Conservation (phyloP, 1,140 invertebrate species). For the Doryteuthis pealeii region DNA sequence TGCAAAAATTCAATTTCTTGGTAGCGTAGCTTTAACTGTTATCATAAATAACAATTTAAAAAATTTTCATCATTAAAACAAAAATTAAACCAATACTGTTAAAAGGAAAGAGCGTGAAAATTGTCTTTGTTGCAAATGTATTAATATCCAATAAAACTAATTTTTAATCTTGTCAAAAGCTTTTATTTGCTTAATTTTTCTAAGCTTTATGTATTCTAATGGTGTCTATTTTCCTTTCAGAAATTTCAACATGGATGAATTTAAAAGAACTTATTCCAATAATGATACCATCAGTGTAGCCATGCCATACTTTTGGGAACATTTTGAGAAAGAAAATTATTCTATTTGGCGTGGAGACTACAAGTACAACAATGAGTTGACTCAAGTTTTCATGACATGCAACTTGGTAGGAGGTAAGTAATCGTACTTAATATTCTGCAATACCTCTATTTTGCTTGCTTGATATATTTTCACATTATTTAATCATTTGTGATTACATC, state of each 20-base stretch:
- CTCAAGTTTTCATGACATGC: constrained; percentile 93
- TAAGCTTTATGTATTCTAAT: background rate
- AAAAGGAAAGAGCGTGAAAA: too few species aligned
- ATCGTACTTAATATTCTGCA: constrained; percentile 27
- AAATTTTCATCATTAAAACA: too few species aligned
- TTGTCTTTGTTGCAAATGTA: too few species aligned
- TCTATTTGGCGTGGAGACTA: constrained; percentile 98
- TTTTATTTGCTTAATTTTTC: background rate
- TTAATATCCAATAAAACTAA: too few species aligned
- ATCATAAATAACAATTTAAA: too few species aligned
- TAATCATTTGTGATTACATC: too few species aligned
- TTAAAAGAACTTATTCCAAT: constrained; percentile 96
- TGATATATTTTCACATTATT: too few species aligned
- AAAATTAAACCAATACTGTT: too few species aligned
- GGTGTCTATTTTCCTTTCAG: constrained; percentile 58
- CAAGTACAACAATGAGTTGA: constrained; percentile 91
- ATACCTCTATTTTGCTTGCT: too few species aligned
- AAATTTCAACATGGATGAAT: constrained; percentile 94
- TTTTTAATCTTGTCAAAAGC: background rate
- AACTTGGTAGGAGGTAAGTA: constrained; percentile 87
- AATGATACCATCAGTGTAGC: constrained; percentile 86
- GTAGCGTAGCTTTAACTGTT: too few species aligned
- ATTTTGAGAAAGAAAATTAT: constrained; percentile 95
- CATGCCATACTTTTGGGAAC: constrained; percentile 97
- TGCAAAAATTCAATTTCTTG: too few species aligned